phyloP scores from a whole-genome alignment of 1,140 invertebrate genomes.

The Popillia japonica region DNA sequence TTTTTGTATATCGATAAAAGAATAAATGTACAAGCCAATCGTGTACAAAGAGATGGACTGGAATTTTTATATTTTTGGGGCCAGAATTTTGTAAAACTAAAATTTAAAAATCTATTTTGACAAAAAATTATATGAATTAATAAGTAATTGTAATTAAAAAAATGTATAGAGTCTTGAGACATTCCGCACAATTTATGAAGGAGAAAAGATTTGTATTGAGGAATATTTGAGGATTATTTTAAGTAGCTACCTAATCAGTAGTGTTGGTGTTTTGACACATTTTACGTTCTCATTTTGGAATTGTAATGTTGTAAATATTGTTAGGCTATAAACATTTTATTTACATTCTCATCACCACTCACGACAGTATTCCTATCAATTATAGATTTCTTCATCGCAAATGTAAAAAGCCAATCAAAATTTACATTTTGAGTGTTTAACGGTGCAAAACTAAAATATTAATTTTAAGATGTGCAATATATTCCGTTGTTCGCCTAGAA shows the following conservation, averaged over 20 bases:
- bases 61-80: constrained; percentile 47
- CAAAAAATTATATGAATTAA: constrained; percentile 22
- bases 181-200: constrained; percentile 4
- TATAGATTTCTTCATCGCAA: too few species aligned
- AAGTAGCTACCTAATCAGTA: not conserved
- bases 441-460: too few species aligned
- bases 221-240: constrained; percentile 6
- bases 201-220: not conserved
- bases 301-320: too few species aligned
- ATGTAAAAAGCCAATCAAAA: too few species aligned
- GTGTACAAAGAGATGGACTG: constrained; percentile 51
- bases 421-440: too few species aligned
- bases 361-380: too few species aligned
- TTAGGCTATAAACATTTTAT: too few species aligned
- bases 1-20: constrained; percentile 12
- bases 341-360: too few species aligned
- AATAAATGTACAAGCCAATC: constrained; percentile 37
- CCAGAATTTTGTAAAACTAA: constrained; percentile 37
- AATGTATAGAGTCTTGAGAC: constrained; percentile 35
- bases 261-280: too few species aligned
- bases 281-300: too few species aligned
- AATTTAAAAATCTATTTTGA: constrained; percentile 30
- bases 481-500: not conserved
- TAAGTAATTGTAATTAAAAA: constrained; percentile 44
- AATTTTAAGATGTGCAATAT: not conserved